phyloP scores from a whole-genome alignment of 2,888 invertebrate genomes.

The Amphipyra berbera region DNA sequence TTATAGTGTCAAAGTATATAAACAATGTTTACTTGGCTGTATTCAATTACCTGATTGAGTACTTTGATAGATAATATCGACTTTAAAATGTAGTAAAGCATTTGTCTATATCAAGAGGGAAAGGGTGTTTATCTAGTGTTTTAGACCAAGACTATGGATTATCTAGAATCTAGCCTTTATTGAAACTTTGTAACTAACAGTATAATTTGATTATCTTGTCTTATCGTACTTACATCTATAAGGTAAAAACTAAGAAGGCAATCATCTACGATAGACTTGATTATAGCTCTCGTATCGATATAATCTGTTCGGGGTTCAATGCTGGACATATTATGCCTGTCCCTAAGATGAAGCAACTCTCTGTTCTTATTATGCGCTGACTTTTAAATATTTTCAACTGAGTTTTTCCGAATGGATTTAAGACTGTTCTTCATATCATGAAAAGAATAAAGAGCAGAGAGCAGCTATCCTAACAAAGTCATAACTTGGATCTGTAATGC shows the following conservation, averaged over 20 bases:
- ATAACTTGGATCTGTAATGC: too few relatives aligned
- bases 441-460: too few relatives aligned
- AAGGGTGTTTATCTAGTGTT: conserved; percentile 43
- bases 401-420: too few relatives aligned
- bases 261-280: conserved; percentile 24
- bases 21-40: conserved; percentile 24
- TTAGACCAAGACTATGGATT: conserved; percentile 15
- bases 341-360: too few relatives aligned
- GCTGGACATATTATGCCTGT: too few relatives aligned
- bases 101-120: conserved; percentile 37
- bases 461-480: too few relatives aligned
- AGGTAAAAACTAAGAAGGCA: conserved; percentile 36
- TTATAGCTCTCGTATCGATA: conserved; percentile 23
- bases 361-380: too few relatives aligned
- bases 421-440: too few relatives aligned
- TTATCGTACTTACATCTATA: conserved; percentile 29
- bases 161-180: conserved; percentile 50
- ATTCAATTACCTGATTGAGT: conserved; percentile 32
- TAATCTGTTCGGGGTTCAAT: conserved; percentile 13
- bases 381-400: too few relatives aligned
- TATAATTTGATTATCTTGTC: conserved; percentile 45
- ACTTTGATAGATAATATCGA: conserved; percentile 27
- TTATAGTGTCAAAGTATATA: conserved; percentile 46
- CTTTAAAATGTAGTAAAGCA: conserved; percentile 26
- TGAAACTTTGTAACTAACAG: conserved; percentile 32